Evolutionary conservation across 2,888 invertebrate genomes (phyloP), one percentile per base, ranked within the genome.

Genomic region (Cosmia trapezina): DNA sequence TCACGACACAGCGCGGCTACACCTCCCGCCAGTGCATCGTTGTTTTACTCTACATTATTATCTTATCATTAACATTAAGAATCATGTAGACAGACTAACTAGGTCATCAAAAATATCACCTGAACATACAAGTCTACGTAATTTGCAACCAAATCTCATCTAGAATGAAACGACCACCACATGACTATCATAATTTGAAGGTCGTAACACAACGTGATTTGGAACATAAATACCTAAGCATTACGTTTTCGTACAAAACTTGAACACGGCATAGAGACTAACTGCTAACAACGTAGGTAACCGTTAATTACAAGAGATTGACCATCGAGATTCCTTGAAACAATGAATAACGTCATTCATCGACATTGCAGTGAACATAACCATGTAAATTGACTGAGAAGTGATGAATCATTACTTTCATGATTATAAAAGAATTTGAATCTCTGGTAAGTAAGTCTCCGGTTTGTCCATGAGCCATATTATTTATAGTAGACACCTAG

Each of bases 241-340:
- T 56, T 72, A 73, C 49, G 57, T 72, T 76, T 73, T 71, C 54
- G 53, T 65, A 54, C 56, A 49, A 65, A 73, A 78, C 62, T 69
- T 72, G 68, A 74, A 60, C 56, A 54, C 66, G 22, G 69, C 71
- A 59, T 71, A 70, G 61, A 84, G 33, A 68, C 84, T 69, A 66
- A 69, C 66, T 65, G 71, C 70, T 70, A 81, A 63, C 75, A 76
- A 70, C 54, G 45, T 80, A 54, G 14, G 19, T 49, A 78, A 67
- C 78, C 61, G 77, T 80, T 88, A 88, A 89, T 88, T 86, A 70
- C 79, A 63, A 73, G 83, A 83, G 88, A 89, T 85, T 89, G 88
- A 86, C 90, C 89, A 89, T 88, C 89, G 87, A 84, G 90, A 85
- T 89, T 89, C 86, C 85, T 85, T 83, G 87, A 87, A 90, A 89